Evolutionary conservation across 2,113 vertebrate species (phyloP).

Genomic region (Phainopepla nitens): DNA sequence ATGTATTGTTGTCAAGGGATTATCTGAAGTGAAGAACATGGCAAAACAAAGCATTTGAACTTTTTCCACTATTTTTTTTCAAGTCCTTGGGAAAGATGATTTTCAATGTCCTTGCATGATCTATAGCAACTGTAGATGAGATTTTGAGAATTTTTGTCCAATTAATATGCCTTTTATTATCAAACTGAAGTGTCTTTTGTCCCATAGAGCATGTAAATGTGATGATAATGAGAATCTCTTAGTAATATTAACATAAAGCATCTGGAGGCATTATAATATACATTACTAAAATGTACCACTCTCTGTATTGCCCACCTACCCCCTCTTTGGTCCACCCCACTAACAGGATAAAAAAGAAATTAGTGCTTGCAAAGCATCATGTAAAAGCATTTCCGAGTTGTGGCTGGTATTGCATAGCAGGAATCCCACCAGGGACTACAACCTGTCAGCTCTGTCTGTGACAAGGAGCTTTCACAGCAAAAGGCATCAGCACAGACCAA

Average conservation of each 20-base stretch:
- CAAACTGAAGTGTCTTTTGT: slow-evolving; percentile 12
- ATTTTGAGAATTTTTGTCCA: slow-evolving; percentile 1
- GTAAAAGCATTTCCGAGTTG: background rate
- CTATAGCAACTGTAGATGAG: background rate
- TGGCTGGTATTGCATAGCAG: background rate
- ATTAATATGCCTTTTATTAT: slow-evolving; percentile 44
- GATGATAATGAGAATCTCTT: slow-evolving; percentile 52
- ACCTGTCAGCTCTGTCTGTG: background rate
- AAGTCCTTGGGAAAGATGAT: background rate
- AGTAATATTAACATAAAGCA: background rate
- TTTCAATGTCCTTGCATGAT: background rate
- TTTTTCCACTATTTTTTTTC: background rate
- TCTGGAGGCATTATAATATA: slow-evolving; percentile 27
- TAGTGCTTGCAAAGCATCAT: background rate
- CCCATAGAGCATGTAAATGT: slow-evolving; percentile 34
- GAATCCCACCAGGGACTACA: background rate
- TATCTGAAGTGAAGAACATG: background rate
- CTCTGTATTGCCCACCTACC: background rate
- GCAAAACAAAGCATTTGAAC: background rate
- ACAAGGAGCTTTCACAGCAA: background rate
- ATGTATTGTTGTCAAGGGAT: background rate
- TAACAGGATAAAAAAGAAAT: background rate
- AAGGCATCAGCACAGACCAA: background rate
- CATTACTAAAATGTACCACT: background rate
- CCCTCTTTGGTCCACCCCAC: background rate